A percentile compares a stretch with the other conserved stretches of the same genome.
Evolutionary conservation across 2,113 vertebrate genomes (phyloP).

Genomic region (Ondatra zibethicus): DNA sequence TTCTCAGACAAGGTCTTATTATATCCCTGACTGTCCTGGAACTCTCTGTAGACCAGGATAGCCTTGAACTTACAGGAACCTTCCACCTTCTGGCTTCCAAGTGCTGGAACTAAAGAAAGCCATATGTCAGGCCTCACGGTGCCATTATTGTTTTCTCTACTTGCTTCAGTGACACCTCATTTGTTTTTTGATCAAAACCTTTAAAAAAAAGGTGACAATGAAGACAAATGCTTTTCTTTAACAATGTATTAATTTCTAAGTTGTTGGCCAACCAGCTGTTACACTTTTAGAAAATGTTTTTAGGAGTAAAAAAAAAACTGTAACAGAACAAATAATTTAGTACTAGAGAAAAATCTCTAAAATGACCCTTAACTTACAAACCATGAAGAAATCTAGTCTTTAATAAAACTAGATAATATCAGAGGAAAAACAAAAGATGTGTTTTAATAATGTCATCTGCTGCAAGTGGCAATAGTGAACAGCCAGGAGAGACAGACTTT

Average conservation of each 20-base stretch:
- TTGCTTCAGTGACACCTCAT: too few species aligned
- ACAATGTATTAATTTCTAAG: too few species aligned
- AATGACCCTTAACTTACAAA: slow-evolving; percentile 35
- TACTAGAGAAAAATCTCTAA: background rate
- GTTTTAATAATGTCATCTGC: background rate
- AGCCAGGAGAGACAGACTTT: background rate
- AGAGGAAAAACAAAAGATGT: background rate
- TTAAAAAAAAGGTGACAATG: too few species aligned
- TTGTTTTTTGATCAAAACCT: too few species aligned
- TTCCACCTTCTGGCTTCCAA: too few species aligned
- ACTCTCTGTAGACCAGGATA: background rate
- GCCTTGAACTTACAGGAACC: background rate
- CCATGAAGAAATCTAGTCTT: background rate
- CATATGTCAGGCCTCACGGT: too few species aligned
- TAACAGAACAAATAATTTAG: background rate
- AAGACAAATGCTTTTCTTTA: background rate
- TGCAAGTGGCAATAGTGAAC: background rate
- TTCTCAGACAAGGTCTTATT: too few species aligned
- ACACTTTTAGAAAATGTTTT: slow-evolving; percentile 31
- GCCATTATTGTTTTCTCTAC: too few species aligned
- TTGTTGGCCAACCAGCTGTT: too few species aligned
- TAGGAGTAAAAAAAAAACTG: background rate
- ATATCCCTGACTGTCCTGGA: background rate
- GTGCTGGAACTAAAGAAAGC: too few species aligned
- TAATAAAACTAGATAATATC: background rate